Base-by-base conservation (phyloP, 2,888 invertebrate species). In the Heliconius cydno region DNA sequence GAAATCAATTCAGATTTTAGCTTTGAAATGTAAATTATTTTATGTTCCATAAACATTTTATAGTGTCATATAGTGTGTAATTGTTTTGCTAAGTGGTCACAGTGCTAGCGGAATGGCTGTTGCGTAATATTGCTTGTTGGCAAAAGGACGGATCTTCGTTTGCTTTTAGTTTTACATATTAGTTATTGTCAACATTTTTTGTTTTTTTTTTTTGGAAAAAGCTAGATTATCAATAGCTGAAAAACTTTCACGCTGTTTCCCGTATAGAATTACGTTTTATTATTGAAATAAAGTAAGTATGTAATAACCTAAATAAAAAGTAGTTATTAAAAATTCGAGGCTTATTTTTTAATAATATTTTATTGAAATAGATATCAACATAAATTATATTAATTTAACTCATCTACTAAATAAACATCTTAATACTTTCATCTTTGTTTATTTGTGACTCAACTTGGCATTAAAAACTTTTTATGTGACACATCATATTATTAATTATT, bases 11-110 rank as follows among this genome's bases (percentile, higher is more conserved):
- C 79, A 52, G 79, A 65, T 68, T 73, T 75, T 30, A 34, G 52
- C 74, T 78, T 70, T 65, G 66, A 77, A 60, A 70, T 78, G 78
- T 82, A 82, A 77, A 84, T 81, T 80, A 80, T 85, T 86, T 87
- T 86, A 85, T 83, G 77, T 82, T 82, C 86, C 85, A 85, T 84
- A 83, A 83, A 85, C 81, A 83, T 83, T 84, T 84, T 83, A 84
- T 77, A 77, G 80, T 84, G 81, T 82, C 84, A 84, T 84, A 83
- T 79, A 81, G 73, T 80, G 75, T 84, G 82, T 84, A 83, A 84
- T 83, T 83, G 84, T 79, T 81, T 76, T 80, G 83, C 83, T 84
- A 85, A 85, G 84, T 85, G 84, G 83, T 81, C 73, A 57, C 74
- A 79, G 81, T 30, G n/a, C 79, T 79, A 82, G 82, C 72, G 34